Base-by-base conservation (phyloP, 2,113 vertebrate genomes). In the Carollia perspicillata region DNA sequence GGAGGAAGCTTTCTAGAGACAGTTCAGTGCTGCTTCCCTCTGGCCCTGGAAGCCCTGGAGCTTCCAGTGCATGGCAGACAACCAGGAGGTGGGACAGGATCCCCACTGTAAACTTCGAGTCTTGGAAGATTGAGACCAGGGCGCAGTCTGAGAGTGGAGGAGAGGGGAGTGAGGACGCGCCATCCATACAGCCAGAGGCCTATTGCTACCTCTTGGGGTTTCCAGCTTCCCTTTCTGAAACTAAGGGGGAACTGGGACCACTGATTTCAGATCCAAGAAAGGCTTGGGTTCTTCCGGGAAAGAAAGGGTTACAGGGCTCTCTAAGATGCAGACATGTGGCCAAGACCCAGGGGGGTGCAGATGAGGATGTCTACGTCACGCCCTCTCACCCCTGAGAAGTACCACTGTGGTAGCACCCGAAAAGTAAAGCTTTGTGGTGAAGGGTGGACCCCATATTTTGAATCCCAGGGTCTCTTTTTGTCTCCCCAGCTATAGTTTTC, bases 221-320 rank as follows among this genome's bases (percentile, higher is more conserved):
- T 68, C 47, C 44, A 30, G 42, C 18, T 72, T 69, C 42, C 17
- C 5, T 78, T 87, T 95, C 51, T 84, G 66, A 68, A 74, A 55
- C 16, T 33, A 3, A 77, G 13, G 12, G 22, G 75, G 42, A 84
- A 72, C 14, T 0, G 1, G 1, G 1, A 26, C 2, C 60, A 37
- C 53, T 53, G 80, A 20, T 8, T 84, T 78, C 37, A 85, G 40
- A 58, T 18, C 30, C 30, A 30, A 40, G 74, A 60, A 68, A 71
- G 53, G 14, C n/a, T 75, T 77, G 66, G 53, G 69, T 26, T 93
- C 11, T 93, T 74, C 33, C 8, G 1, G 84, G 44, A 88, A 72
- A 80, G 55, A 49, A 71, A 81, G 35, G 40, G 17, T 63, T 20
- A 37, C 49, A 18, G 68, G n/a, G 44, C 20, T 30, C 69, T 60